Percentiles rank a stretch among this genome's conserved stretches.
phyloP scores from a whole-genome alignment of 2,888 invertebrate species.

The Troides helena region DNA sequence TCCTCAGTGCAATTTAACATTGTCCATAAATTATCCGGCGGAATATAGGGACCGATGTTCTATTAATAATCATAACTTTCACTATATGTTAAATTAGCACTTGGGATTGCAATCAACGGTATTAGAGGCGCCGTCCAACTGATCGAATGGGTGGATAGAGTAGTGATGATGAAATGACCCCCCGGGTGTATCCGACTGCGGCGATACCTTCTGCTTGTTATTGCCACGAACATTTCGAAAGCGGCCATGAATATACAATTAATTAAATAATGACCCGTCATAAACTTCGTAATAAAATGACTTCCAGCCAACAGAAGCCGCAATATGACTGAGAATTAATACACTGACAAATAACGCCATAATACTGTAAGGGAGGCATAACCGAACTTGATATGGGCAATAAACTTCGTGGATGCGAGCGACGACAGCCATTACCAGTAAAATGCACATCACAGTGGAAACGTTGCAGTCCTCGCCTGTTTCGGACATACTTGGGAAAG shows the following conservation, averaged over 20 bases:
- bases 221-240: conserved; percentile 1
- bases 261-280: background rate
- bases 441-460: conserved; percentile 52
- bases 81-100: conserved; percentile 1
- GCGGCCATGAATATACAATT: background rate
- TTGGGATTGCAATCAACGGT: conserved; percentile 1
- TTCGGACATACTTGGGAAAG: conserved; percentile 11
- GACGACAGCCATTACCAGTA: conserved; percentile 67
- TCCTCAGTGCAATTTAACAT: background rate
- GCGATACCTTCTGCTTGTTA: background rate
- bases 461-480: conserved; percentile 34
- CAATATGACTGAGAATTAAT: conserved; percentile 40
- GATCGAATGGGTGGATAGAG: conserved; percentile 1
- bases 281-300: conserved; percentile 17
- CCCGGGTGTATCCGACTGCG: background rate
- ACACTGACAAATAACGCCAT: conserved; percentile 40
- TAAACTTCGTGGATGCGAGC: conserved; percentile 64
- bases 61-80: conserved; percentile 1
- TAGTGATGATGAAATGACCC: background rate
- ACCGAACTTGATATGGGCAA: conserved; percentile 73
- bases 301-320: conserved; percentile 20
- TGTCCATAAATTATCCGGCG: background rate
- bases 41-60: conserved; percentile 1
- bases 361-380: conserved; percentile 42
- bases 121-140: conserved; percentile 1